These are phyloP conservation scores for Urechis unicinctus DNA, from an alignment of 2,888 invertebrate genomes.

Conservation along the genomic window DNA sequence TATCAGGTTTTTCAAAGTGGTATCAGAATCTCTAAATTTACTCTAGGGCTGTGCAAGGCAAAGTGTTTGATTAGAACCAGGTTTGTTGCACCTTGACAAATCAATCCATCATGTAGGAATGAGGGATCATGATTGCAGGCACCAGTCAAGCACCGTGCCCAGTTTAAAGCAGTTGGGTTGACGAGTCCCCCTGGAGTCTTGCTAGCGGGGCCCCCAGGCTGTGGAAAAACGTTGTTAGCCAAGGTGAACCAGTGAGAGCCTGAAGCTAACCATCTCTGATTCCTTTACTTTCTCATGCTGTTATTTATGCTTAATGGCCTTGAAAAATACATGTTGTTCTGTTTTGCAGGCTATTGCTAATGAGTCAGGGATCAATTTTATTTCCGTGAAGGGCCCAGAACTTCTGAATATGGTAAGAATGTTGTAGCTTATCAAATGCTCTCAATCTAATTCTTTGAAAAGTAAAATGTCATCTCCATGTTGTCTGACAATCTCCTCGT, in stretches of 20 bases:
- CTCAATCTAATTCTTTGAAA: neutral
- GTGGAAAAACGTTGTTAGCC: slow-evolving; percentile 82
- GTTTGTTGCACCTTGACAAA: no score
- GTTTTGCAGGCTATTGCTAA: slow-evolving; percentile 76
- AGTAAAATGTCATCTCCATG: neutral
- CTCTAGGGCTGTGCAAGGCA: no score
- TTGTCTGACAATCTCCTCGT: no score
- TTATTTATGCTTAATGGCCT: no score
- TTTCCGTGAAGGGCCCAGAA: slow-evolving; percentile 98
- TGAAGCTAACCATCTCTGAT: no score
- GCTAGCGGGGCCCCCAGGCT: slow-evolving; percentile 92
- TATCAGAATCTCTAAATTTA: no score
- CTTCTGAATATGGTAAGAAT: slow-evolving; percentile 82
- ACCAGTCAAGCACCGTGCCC: slow-evolving; percentile 80
- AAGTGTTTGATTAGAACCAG: no score
- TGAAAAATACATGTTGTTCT: slow-evolving; percentile 1
- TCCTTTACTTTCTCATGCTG: no score
- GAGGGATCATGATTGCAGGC: no score
- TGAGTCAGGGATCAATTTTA: slow-evolving; percentile 97
- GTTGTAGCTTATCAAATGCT: no score
- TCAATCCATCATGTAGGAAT: no score
- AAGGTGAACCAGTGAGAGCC: slow-evolving; percentile 59
- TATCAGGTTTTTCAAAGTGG: no score
- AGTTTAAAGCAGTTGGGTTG: slow-evolving; percentile 72
- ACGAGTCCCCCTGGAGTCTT: slow-evolving; percentile 81